A percentile compares a stretch with the other conserved stretches of the same genome.
Conservation (phyloP, 2,888 invertebrate genomes). For the Agonopterix arenella region DNA sequence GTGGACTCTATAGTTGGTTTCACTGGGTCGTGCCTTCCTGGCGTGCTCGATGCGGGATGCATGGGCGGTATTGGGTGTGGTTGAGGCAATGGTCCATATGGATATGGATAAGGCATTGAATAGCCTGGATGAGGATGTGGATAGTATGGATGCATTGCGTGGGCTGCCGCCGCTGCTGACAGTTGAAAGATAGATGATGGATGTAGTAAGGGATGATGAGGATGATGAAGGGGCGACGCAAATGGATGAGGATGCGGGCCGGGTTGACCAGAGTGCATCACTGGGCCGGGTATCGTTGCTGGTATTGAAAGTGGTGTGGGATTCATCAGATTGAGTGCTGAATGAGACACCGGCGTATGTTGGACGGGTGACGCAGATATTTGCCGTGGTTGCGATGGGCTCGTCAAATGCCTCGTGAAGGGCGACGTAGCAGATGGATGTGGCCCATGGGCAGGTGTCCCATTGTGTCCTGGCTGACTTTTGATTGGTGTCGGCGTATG, state of each 20-base stretch:
- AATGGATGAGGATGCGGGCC: constrained; percentile 82
- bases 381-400: constrained; percentile 67
- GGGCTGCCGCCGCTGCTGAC: constrained; percentile 79
- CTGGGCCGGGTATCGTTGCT: constrained; percentile 80
- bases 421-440: constrained; percentile 66
- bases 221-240: constrained; percentile 82
- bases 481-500: constrained; percentile 73
- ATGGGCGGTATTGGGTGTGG: constrained; percentile 85
- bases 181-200: constrained; percentile 75
- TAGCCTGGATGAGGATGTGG: constrained; percentile 83
- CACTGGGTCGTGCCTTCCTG: constrained; percentile 67
- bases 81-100: constrained; percentile 84
- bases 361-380: constrained; percentile 70
- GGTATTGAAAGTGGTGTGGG: constrained; percentile 78
- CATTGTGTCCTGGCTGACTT: constrained; percentile 62
- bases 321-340: constrained; percentile 79
- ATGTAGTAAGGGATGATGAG: constrained; percentile 83
- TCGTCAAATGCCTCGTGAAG: constrained; percentile 67
- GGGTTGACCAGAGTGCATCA: constrained; percentile 86
- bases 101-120: constrained; percentile 83
- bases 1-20: constrained; percentile 79
- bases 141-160: constrained; percentile 83
- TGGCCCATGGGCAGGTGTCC: constrained; percentile 51
- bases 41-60: constrained; percentile 63
- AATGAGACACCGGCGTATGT: constrained; percentile 73